These are phyloP conservation scores for Anorthoa munda DNA, from an alignment of 2,888 invertebrate species.

Conservation along the genomic window DNA sequence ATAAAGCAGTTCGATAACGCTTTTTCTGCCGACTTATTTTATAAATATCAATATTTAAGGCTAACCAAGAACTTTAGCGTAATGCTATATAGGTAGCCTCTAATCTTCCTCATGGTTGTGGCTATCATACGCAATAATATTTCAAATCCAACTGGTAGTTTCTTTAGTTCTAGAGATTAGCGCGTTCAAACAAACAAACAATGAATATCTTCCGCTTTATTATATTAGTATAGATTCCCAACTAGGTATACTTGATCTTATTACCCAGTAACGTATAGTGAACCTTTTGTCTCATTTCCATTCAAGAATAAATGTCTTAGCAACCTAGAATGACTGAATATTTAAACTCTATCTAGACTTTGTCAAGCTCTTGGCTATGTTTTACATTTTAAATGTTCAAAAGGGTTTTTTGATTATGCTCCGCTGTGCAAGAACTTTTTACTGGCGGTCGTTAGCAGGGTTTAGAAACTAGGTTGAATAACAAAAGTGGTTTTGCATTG, in stretches of 20 bases:
- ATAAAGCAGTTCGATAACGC: no score
- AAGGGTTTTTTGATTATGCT: constrained; percentile 20
- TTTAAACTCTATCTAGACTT: constrained; percentile 32
- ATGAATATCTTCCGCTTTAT: no score
- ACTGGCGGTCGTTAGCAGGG: constrained; percentile 6
- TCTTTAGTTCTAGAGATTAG: no score
- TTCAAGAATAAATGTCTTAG: constrained; percentile 3
- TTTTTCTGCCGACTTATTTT: no score
- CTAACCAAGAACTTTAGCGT: no score
- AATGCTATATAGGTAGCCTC: no score
- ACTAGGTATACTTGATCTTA: background rate
- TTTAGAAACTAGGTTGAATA: constrained; percentile 24
- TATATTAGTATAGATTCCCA: no score
- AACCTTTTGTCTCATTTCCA: constrained; percentile 1
- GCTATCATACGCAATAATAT: no score
- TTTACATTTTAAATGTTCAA: constrained; percentile 49
- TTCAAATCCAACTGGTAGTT: no score
- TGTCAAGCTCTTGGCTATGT: constrained; percentile 28
- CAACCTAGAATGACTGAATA: constrained; percentile 40
- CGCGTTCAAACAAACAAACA: no score
- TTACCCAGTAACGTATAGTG: background rate
- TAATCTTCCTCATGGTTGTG: no score
- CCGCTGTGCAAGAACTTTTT: constrained; percentile 34
- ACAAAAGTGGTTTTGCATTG: constrained; percentile 7
- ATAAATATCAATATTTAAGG: no score